Evolutionary conservation across 30 jellyfish, hydroid and myxozoan genomes (phyloP).

Genomic region (Mastigias papua): DNA sequence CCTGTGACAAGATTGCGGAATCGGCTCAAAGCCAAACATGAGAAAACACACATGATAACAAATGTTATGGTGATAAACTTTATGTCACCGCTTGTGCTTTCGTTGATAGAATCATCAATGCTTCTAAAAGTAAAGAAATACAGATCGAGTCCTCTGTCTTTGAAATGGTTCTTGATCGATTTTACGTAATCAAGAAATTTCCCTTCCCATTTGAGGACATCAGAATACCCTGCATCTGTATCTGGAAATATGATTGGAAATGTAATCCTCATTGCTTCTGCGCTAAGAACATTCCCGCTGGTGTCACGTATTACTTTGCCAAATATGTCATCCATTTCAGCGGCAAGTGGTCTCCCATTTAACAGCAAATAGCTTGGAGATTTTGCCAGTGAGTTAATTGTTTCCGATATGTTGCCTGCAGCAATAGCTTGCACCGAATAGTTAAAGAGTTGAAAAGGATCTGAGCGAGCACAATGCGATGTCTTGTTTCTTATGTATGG

Average conservation of each 20-base stretch:
- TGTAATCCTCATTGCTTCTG: slow-evolving; percentile 10
- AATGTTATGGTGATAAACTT: slow-evolving; percentile 23
- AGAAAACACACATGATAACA: slow-evolving; percentile 45
- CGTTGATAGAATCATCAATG: slow-evolving; percentile 47
- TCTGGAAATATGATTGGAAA: slow-evolving; percentile 11
- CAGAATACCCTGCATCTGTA: slow-evolving; percentile 9
- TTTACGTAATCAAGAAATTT: slow-evolving; percentile 2
- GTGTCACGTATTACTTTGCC: slow-evolving; percentile 8
- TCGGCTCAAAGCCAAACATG: slow-evolving; percentile 24
- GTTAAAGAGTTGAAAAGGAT: slow-evolving; percentile 41
- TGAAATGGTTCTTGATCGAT: neutral
- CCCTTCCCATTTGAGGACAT: slow-evolving; percentile 21
- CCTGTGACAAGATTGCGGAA: slow-evolving; percentile 42
- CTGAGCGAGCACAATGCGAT: slow-evolving; percentile 19
- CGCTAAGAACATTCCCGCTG: slow-evolving; percentile 1
- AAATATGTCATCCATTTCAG: neutral
- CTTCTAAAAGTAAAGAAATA: slow-evolving; percentile 33
- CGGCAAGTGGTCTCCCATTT: slow-evolving; percentile 39
- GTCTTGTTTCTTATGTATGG: slow-evolving; percentile 14
- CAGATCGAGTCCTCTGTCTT: slow-evolving; percentile 17
- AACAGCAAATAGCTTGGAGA: slow-evolving; percentile 17
- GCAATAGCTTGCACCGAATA: slow-evolving; percentile 24
- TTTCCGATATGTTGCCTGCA: neutral
- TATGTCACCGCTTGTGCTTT: slow-evolving; percentile 55
- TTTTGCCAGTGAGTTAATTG: neutral